A percentile compares a stretch with the other conserved stretches of the same genome.
These are phyloP conservation scores for Goniozus legneri DNA, from an alignment of 1,140 invertebrate genomes.

Conservation along the genomic window DNA sequence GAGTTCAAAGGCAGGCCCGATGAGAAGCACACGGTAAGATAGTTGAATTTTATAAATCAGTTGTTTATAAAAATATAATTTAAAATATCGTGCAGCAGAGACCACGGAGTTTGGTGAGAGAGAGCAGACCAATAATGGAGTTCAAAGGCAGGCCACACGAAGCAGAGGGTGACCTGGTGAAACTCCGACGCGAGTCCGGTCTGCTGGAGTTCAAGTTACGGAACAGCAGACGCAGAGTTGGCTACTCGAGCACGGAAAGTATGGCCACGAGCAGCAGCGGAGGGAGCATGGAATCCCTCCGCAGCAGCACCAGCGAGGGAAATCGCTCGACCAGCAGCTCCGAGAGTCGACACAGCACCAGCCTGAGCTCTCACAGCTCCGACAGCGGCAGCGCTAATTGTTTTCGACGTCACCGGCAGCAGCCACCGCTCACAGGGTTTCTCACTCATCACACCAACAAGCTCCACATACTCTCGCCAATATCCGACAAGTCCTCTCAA, in stretches of 20 bases:
- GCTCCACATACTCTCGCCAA: constrained; percentile 80
- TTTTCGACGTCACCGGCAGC: constrained; percentile 47
- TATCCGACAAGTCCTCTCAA: constrained; percentile 86
- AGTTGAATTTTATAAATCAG: too few species aligned
- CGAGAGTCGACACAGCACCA: constrained; percentile 73
- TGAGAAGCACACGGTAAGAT: too few species aligned
- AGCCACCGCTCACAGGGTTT: constrained; percentile 62
- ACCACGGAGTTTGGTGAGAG: constrained; percentile 46
- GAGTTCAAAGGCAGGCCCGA: constrained; percentile 67
- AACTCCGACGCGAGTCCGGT: constrained; percentile 33
- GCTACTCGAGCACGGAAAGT: constrained; percentile 81
- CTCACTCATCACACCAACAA: constrained; percentile 66
- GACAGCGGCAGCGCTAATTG: constrained; percentile 67
- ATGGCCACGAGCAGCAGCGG: constrained; percentile 81
- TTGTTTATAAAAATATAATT: too few species aligned
- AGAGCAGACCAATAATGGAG: constrained; percentile 63
- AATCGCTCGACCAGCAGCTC: constrained; percentile 77
- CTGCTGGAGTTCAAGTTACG: constrained; percentile 46
- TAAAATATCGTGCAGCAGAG: too few species aligned
- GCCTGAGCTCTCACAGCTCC: constrained; percentile 77
- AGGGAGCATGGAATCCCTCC: constrained; percentile 78
- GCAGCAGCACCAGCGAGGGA: constrained; percentile 78
- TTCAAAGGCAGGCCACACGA: constrained; percentile 63
- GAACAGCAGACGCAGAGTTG: constrained; percentile 56
- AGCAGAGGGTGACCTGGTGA: constrained; percentile 32